phyloP scores from a whole-genome alignment of 2,113 vertebrate species.

The Numenius arquata region DNA sequence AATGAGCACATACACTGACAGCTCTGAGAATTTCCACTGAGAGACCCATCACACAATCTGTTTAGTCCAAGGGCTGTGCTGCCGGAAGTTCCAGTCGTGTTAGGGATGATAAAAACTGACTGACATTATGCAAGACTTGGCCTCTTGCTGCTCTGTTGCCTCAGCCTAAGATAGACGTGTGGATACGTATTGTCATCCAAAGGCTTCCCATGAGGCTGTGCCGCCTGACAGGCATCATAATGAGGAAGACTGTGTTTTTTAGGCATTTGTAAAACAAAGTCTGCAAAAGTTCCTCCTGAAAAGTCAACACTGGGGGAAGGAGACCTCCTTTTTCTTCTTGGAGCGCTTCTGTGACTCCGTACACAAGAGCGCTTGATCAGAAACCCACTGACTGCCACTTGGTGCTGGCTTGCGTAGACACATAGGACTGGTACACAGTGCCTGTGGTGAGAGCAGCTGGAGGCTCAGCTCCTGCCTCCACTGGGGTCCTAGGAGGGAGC shows the following conservation, averaged over 20 bases:
- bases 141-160: background rate
- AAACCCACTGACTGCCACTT: too few relatives aligned
- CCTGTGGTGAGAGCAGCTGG: background rate
- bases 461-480: background rate
- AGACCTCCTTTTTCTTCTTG: background rate
- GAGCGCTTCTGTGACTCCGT: background rate
- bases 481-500: background rate
- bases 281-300: background rate
- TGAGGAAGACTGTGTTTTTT: background rate
- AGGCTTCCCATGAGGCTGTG: background rate
- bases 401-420: background rate
- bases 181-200: background rate
- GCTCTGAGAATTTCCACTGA: slow-evolving; percentile 25
- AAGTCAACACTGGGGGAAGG: background rate
- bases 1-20: background rate
- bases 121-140: background rate
- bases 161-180: background rate
- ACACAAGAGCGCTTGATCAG: background rate
- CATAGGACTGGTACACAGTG: background rate
- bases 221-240: background rate
- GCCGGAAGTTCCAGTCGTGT: background rate
- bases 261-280: background rate
- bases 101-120: background rate
- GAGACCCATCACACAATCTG: slow-evolving; percentile 4
- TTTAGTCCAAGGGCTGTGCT: slow-evolving; percentile 26